Conservation (phyloP, 2,797 vertebrate species). For the Cirrhinus molitorella region DNA sequence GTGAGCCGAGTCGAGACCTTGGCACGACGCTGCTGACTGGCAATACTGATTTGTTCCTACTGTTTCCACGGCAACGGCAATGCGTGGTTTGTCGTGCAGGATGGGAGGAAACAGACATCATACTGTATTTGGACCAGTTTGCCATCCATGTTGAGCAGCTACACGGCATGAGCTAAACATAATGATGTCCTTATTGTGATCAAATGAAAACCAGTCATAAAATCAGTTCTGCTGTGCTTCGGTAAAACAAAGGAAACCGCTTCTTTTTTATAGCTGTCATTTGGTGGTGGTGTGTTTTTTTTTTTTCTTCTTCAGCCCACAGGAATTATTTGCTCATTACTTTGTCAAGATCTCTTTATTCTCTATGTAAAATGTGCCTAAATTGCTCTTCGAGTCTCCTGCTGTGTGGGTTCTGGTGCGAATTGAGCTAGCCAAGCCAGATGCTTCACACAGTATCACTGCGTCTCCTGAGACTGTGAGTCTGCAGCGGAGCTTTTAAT, state of each 20-base stretch:
- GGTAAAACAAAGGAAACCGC: background rate
- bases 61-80: conserved; percentile 64
- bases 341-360: conserved; percentile 54
- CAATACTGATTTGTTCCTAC: conserved; percentile 55
- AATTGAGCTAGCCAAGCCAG: conserved; percentile 59
- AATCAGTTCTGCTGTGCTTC: background rate
- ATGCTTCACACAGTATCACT: conserved; percentile 47
- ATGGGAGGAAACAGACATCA: conserved; percentile 12
- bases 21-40: conserved; percentile 47
- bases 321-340: conserved; percentile 38
- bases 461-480: conserved; percentile 37
- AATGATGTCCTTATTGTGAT: background rate
- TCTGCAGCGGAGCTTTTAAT: conserved; percentile 53
- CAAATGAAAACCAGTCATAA: background rate
- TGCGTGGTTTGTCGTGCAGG: conserved; percentile 38
- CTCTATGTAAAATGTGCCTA: conserved; percentile 52
- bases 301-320: background rate
- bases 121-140: conserved; percentile 22
- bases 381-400: conserved; percentile 56
- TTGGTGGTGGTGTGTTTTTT: background rate
- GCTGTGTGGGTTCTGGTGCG: conserved; percentile 55
- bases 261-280: background rate
- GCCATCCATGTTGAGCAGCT: background rate
- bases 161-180: background rate
- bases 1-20: conserved; percentile 44